phyloP scores from a whole-genome alignment of 2,113 vertebrate species.

The Pterocles orientalis region DNA sequence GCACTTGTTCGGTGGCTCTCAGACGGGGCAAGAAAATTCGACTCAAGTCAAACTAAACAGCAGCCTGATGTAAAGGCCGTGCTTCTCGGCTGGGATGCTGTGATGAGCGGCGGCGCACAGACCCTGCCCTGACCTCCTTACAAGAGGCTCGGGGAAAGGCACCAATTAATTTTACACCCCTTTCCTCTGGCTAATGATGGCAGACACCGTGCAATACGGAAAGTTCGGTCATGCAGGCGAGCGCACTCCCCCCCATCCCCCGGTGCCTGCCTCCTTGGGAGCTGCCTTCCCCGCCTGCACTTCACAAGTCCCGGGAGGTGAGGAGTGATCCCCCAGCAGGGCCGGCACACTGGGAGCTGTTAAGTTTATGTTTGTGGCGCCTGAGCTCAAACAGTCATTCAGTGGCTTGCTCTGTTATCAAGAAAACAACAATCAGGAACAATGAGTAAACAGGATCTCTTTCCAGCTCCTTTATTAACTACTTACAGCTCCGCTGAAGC shows the following conservation, averaged over 20 bases:
- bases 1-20: rapidly evolving
- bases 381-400: slow-evolving; percentile 80
- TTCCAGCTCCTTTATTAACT: slow-evolving; percentile 69
- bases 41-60: background rate
- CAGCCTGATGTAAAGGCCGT: background rate
- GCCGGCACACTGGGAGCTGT: slow-evolving; percentile 73
- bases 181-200: background rate
- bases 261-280: slow-evolving; percentile 12
- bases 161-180: background rate
- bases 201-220: background rate
- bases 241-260: background rate
- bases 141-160: background rate
- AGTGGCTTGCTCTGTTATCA: slow-evolving; percentile 80
- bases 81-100: background rate
- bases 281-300: slow-evolving; percentile 68
- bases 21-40: background rate
- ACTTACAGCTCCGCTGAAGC: slow-evolving; percentile 33
- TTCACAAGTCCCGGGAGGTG: slow-evolving; percentile 76
- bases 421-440: slow-evolving; percentile 81
- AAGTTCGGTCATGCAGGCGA: background rate
- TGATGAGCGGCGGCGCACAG: no score
- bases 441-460: slow-evolving; percentile 77
- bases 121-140: background rate
- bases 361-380: slow-evolving; percentile 84
- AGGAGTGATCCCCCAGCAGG: slow-evolving; percentile 77